These are phyloP conservation scores for Liodrosophila aerea DNA, from an alignment of 2,888 invertebrate genomes.

Conservation along the genomic window DNA sequence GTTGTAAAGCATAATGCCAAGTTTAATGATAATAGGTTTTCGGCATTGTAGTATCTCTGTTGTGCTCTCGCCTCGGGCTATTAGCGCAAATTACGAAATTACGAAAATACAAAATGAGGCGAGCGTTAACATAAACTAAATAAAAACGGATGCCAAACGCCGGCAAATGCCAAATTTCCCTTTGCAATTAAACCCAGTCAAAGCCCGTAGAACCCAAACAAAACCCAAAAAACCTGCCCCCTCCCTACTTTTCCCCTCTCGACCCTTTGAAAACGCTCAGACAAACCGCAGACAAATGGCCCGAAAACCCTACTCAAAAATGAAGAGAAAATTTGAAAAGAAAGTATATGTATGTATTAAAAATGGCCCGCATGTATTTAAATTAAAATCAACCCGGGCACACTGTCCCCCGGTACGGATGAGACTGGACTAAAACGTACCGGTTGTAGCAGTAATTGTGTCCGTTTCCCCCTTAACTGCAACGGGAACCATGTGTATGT, in stretches of 20 bases:
- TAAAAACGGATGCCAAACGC: slow-evolving; percentile 42
- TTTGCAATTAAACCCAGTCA: slow-evolving; percentile 57
- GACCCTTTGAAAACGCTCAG: slow-evolving; percentile 32
- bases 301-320: not conserved
- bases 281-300: slow-evolving; percentile 53
- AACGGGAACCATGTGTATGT: too few species aligned
- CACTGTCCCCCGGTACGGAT: slow-evolving; percentile 12
- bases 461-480: slow-evolving; percentile 1
- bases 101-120: slow-evolving; percentile 22
- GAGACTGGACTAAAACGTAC: not conserved
- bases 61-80: slow-evolving; percentile 29
- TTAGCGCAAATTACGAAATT: slow-evolving; percentile 51
- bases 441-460: slow-evolving; percentile 30
- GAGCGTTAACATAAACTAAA: slow-evolving; percentile 50
- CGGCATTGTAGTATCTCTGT: not conserved
- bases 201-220: slow-evolving; percentile 22
- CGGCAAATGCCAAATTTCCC: slow-evolving; percentile 48
- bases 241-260: not conserved
- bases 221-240: slow-evolving; percentile 13
- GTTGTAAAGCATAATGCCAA: slow-evolving; percentile 13
- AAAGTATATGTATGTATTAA: slow-evolving; percentile 11
- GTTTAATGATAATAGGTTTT: slow-evolving; percentile 35
- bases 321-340: not conserved
- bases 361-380: slow-evolving; percentile 45
- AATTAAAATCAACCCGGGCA: slow-evolving; percentile 38